Base-by-base conservation (phyloP, 1,140 invertebrate genomes). In the Ceratina japonica region DNA sequence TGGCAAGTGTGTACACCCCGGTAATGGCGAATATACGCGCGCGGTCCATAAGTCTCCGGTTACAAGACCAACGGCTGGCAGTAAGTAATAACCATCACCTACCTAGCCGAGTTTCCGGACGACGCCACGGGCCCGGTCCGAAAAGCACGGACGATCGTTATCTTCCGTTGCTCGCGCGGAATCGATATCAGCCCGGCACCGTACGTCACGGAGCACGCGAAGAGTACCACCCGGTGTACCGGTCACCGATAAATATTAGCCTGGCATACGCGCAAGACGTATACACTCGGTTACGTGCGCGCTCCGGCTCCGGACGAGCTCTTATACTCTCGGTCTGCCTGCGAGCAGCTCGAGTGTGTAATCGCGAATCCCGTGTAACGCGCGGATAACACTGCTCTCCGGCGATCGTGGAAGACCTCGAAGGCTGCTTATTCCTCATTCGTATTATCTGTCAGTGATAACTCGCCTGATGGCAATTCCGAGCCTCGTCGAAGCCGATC, bases 211-310 rank as follows among this genome's bases (percentile, higher is more conserved):
- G 66, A 78, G 75, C 79, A 86, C 75, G 80, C 78, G 56, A 74
- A 72, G 81, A 70, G 51, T 79, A 81, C 73, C 82, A 71, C 64
- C 61, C 51, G 61, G 56, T 71, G 72, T 72, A 83, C 82, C 85
- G 61, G 84, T 83, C 81, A 74, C 78, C 83, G 75, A 88, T 88
- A 87, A 87, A 86, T 88, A 87, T 79, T 79, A 27, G 18, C 15
- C 44, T 16, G 22, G 68, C 68, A 77, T 80, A 77, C 72, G 65
- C 44, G 58, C 56, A 58, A 52, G 66, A 56, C 51, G 22, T 54
- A 31, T 56, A 69, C 51, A 31, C 64, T 61, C 69, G 58, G 79
- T 69, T 82, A 64, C 75, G 66, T 71, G 66, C 75, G 70, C 66
- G 61, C 63, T n/a, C 24, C 44, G 54, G 51, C 18, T 16, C 52